A percentile compares a stretch with the other conserved stretches of the same genome.
Evolutionary conservation across 1,140 invertebrate species (phyloP).

Genomic region (Euura saliciscinereae): DNA sequence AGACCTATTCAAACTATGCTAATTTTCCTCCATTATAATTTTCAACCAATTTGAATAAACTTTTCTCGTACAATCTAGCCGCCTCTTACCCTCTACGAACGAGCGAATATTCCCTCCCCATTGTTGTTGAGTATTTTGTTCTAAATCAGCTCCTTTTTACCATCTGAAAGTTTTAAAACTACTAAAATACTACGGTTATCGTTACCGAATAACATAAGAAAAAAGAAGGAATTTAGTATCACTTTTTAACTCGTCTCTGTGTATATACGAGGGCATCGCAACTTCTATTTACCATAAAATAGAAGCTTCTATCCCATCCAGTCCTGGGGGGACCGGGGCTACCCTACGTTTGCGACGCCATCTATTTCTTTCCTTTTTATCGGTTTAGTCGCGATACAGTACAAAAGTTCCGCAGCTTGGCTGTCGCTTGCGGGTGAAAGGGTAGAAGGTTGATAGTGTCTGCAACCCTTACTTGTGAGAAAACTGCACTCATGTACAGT

Average conservation of each 20-base stretch:
- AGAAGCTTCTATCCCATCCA: slow-evolving; percentile 35
- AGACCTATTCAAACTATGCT: too few species aligned
- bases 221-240: not conserved
- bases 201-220: too few species aligned
- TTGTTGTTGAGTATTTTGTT: too few species aligned
- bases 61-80: too few species aligned
- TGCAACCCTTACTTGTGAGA: not conserved
- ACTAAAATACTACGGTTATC: too few species aligned
- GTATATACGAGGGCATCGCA: slow-evolving; percentile 5
- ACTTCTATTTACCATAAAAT: slow-evolving; percentile 42
- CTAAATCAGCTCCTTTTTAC: too few species aligned
- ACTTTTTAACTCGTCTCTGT: not conserved
- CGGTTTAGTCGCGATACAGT: slow-evolving; percentile 32
- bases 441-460: slow-evolving; percentile 10
- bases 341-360: slow-evolving; percentile 20
- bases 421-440: slow-evolving; percentile 9
- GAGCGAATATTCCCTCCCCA: too few species aligned
- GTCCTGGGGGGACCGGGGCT: slow-evolving; percentile 9
- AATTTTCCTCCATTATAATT: too few species aligned
- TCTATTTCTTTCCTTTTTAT: slow-evolving; percentile 37
- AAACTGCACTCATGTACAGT: not conserved
- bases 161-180: too few species aligned
- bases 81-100: too few species aligned
- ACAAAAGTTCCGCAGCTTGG: slow-evolving; percentile 30
- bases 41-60: too few species aligned